phyloP scores from a whole-genome alignment of 2,888 invertebrate species.

The Caenorhabditis doughertyi region DNA sequence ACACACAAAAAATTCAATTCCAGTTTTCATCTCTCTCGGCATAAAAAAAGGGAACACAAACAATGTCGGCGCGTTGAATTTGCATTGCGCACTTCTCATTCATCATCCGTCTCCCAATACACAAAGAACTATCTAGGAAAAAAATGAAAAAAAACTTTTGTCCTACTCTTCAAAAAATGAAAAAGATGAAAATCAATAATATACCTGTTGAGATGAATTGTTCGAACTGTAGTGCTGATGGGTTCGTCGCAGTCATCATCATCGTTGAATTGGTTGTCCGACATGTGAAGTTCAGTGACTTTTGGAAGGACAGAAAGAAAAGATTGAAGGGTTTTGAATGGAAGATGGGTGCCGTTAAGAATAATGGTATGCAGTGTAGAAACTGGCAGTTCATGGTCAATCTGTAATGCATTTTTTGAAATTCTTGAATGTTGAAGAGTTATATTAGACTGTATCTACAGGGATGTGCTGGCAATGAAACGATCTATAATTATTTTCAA shows the following conservation, averaged over 20 bases:
- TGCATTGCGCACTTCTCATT: conserved; percentile 57
- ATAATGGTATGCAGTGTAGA: conserved; percentile 70
- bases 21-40: conserved; percentile 16
- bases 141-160: conserved; percentile 14
- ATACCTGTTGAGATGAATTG: conserved; percentile 72
- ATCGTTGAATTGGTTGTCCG: conserved; percentile 70
- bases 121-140: conserved; percentile 32
- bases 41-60: conserved; percentile 47
- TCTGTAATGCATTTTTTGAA: conserved; percentile 37
- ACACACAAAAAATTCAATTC: conserved; percentile 36
- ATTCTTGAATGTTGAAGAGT: background rate
- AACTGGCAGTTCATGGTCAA: conserved; percentile 65
- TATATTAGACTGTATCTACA: no score
- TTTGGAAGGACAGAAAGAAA: conserved; percentile 67
- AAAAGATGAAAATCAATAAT: conserved; percentile 22
- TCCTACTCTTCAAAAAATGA: conserved; percentile 2
- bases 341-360: conserved; percentile 75
- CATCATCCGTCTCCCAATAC: conserved; percentile 38
- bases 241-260: conserved; percentile 55
- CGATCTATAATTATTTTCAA: no score
- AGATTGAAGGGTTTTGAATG: conserved; percentile 66
- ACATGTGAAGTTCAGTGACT: conserved; percentile 74
- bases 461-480: no score
- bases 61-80: conserved; percentile 48
- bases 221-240: conserved; percentile 64